A percentile compares a stretch with the other conserved stretches of the same genome.
phyloP scores from a whole-genome alignment of 2,888 invertebrate species.

The Cylloceria caligata region DNA sequence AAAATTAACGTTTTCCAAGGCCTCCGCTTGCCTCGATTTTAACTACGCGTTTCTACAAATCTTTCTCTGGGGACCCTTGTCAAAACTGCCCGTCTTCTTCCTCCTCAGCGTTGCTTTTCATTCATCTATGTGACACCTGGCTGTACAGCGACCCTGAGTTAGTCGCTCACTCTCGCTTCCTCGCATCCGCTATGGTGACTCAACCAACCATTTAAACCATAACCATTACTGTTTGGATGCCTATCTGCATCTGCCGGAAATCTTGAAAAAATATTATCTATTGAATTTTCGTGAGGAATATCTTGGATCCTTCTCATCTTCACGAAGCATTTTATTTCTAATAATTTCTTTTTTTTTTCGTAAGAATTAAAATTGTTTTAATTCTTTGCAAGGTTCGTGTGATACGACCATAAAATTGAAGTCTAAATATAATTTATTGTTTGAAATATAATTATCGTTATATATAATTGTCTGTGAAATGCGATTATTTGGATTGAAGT shows the following conservation, averaged over 20 bases:
- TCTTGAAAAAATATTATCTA: not conserved
- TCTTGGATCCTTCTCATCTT: not conserved
- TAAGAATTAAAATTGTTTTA: too few species aligned
- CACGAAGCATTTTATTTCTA: too few species aligned
- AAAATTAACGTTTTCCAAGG: not conserved
- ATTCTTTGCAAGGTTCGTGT: too few species aligned
- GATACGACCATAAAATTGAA: too few species aligned
- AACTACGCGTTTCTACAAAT: not conserved
- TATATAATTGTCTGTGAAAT: too few species aligned
- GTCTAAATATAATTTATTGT: too few species aligned
- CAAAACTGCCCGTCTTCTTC: not conserved
- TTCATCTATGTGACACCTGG: constrained; percentile 28
- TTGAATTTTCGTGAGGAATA: not conserved
- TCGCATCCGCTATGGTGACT: not conserved
- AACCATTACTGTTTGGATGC: too few species aligned
- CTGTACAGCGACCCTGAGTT: not conserved
- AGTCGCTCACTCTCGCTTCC: not conserved
- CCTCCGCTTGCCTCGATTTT: not conserved
- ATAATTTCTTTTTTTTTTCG: too few species aligned
- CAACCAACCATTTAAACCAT: not conserved
- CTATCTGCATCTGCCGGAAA: not conserved
- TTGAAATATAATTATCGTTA: too few species aligned
- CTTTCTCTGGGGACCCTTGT: not conserved
- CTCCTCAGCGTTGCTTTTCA: not conserved
- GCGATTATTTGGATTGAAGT: too few species aligned